phyloP scores from a whole-genome alignment of 92 coral and sea anemone species.

The Palythoa grandis region DNA sequence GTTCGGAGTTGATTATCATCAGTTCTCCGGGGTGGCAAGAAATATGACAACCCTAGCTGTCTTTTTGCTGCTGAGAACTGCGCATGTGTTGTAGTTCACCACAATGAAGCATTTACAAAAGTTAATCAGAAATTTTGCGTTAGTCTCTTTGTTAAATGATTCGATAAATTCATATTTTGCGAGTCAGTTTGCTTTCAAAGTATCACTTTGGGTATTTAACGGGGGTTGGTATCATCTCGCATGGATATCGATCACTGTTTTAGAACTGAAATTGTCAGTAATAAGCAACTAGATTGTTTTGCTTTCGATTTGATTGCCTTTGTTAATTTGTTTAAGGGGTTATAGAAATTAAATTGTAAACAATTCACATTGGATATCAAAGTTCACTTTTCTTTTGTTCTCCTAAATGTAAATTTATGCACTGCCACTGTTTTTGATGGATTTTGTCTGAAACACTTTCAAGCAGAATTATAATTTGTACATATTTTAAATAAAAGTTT shows the following conservation, averaged over 20 bases:
- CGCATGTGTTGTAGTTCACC: conserved; percentile 25
- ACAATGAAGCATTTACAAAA: background rate
- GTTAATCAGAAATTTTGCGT: background rate
- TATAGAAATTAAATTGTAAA: background rate
- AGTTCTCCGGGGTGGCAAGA: background rate
- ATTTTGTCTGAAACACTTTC: background rate
- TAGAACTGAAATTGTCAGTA: background rate
- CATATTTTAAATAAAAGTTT: background rate
- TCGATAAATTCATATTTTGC: background rate
- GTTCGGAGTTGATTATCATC: background rate
- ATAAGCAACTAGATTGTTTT: background rate
- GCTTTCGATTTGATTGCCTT: background rate
- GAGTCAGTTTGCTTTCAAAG: background rate
- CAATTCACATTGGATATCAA: background rate
- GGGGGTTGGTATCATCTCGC: background rate
- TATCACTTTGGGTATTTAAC: background rate
- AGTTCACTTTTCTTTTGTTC: conserved; percentile 2
- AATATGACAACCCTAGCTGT: conserved; percentile 41
- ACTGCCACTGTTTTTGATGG: background rate
- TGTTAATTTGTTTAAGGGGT: background rate
- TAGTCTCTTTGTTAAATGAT: background rate
- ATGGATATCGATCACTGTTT: background rate
- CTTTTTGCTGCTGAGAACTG: conserved; percentile 32
- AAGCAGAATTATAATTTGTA: background rate
- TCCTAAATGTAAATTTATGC: background rate